Evolutionary conservation across 2,888 invertebrate genomes (phyloP).

Genomic region (Panopea generosa): DNA sequence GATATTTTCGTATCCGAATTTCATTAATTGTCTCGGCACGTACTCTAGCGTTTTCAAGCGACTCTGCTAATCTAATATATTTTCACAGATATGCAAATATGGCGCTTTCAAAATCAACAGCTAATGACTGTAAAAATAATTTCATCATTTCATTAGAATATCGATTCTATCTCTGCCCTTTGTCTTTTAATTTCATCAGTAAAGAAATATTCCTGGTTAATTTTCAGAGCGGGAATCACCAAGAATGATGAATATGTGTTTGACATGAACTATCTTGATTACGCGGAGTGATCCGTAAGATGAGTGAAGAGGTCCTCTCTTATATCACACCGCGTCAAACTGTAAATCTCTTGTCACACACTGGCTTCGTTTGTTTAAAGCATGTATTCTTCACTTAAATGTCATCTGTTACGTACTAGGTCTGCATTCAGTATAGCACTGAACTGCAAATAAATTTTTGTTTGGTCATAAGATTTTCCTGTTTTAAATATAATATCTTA

Average conservation of each 20-base stretch:
- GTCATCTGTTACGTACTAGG: neutral
- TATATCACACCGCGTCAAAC: no score
- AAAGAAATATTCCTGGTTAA: slow-evolving; percentile 29
- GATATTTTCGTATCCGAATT: neutral
- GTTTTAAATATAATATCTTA: no score
- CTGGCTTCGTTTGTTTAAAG: neutral
- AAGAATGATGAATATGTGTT: slow-evolving; percentile 36
- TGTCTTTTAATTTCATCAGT: slow-evolving; percentile 35
- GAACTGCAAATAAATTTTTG: no score
- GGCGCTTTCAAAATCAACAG: slow-evolving; percentile 25
- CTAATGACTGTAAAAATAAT: slow-evolving; percentile 51
- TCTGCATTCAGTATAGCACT: no score
- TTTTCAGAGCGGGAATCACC: slow-evolving; percentile 22
- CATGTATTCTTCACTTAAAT: no score
- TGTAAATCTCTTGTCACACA: no score
- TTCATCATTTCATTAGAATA: slow-evolving; percentile 42
- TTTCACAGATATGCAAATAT: slow-evolving; percentile 41
- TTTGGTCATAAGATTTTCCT: no score
- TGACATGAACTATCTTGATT: slow-evolving; percentile 36
- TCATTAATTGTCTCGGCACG: slow-evolving; percentile 22
- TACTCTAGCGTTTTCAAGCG: slow-evolving; percentile 24
- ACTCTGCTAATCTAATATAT: slow-evolving; percentile 26
- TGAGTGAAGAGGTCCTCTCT: neutral
- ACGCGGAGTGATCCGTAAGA: neutral
- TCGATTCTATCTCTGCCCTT: slow-evolving; percentile 41